Conservation (phyloP, 53 echinoderm and acorn worm species). For the Echinarachnius parma region DNA sequence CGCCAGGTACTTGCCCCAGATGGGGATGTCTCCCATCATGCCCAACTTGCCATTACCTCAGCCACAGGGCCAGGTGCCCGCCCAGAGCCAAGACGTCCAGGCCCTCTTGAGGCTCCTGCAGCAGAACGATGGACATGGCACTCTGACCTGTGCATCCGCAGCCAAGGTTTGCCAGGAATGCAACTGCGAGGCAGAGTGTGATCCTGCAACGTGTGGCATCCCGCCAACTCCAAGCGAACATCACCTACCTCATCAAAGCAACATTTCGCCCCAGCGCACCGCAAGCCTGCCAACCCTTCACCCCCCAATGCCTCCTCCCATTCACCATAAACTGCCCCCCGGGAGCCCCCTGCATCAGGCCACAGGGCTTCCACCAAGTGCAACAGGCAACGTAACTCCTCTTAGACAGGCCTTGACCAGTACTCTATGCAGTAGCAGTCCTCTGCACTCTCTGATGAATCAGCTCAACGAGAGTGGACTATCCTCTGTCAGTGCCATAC, state of each 20-base stretch:
- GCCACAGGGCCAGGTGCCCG: background rate
- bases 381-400: slow-evolving; percentile 12
- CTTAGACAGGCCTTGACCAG: slow-evolving; percentile 33
- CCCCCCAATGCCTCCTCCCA: background rate
- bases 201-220: background rate
- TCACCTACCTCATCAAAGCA: background rate
- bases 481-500: slow-evolving; percentile 51
- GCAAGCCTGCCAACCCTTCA: background rate
- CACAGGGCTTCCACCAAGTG: background rate
- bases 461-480: slow-evolving; percentile 55
- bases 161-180: slow-evolving; percentile 17
- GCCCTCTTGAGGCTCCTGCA: slow-evolving; percentile 62
- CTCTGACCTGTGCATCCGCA: slow-evolving; percentile 10
- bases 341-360: slow-evolving; percentile 7
- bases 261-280: background rate
- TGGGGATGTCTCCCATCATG: background rate
- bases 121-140: slow-evolving; percentile 36
- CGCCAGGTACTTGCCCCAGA: slow-evolving; percentile 16
- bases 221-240: background rate
- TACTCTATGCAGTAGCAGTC: slow-evolving; percentile 46
- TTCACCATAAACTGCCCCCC: background rate
- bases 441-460: slow-evolving; percentile 34
- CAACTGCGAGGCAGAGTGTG: slow-evolving; percentile 4
- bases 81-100: slow-evolving; percentile 38
- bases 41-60: slow-evolving; percentile 21